Evolutionary conservation across 64 coral and sea anemone species (phyloP).

Genomic region (Pocillopora damicornis): DNA sequence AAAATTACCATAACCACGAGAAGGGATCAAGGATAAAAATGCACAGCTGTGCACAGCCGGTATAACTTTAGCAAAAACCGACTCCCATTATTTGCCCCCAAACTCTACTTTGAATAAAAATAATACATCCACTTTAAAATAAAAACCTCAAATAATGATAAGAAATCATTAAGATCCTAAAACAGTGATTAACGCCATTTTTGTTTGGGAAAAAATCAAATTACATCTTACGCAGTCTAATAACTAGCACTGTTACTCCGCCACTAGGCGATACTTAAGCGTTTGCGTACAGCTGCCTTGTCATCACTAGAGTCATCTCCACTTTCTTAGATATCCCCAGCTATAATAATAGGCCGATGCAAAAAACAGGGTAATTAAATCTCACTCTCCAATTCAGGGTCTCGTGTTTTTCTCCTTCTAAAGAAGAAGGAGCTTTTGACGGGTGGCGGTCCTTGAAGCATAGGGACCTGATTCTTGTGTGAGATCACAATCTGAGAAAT

Average conservation of each 20-base stretch:
- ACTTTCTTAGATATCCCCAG: neutral
- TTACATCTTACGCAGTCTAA: neutral
- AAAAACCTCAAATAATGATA: neutral
- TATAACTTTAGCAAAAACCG: neutral
- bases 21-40: neutral
- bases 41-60: neutral
- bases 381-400: slow-evolving; percentile 95
- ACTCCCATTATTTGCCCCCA: neutral
- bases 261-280: neutral
- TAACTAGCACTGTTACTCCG: neutral
- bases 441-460: slow-evolving; percentile 94
- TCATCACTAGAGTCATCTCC: neutral
- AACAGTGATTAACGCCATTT: neutral
- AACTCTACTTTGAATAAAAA: neutral
- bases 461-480: slow-evolving; percentile 96
- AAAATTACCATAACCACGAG: neutral
- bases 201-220: too few species aligned
- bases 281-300: neutral
- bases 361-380: slow-evolving; percentile 40
- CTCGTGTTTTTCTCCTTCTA: slow-evolving; percentile 64
- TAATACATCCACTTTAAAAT: neutral
- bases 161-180: neutral
- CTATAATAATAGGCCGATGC: neutral
- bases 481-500: slow-evolving; percentile 73
- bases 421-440: slow-evolving; percentile 94